Evolutionary conservation across 2,888 invertebrate genomes (phyloP), one percentile per base, ranked within the genome.

Genomic region (Aphodius granarius): DNA sequence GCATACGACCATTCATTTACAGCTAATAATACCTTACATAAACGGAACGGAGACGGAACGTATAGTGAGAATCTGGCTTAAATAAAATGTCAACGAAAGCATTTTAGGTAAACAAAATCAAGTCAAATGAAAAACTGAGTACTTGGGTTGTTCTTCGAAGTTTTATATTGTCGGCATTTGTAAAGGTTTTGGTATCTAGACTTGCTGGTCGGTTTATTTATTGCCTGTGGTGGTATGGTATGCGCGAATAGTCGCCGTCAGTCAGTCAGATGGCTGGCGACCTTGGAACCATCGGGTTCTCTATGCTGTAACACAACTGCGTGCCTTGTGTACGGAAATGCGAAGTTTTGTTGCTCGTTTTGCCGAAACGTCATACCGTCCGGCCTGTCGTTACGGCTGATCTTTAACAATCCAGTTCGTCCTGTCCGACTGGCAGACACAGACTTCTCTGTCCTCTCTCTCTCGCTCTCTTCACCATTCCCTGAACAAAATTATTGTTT

Each of bases 261-360:
- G 43, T 13, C 18, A 19, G 21, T 68, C 68, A 68, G 68, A 68
- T 68, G 68, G 68, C 20, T 6, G 68, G 20, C 20, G 68, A 68
- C 68, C 68, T 68, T 68, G 68, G 20, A 66, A 68, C 22, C 68
- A 0, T n/a, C 21, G 19, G 65, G 65, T 19, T 65, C 19, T 65
- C 22, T 68, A 21, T 68, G 68, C 68, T 22, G 43, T 43, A 43
- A 43, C 43, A 43, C 43, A 43, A 43, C 43, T 43, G 68, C 21
- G n/a, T 20, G 68, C 68, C 21, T 19, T 20, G 22, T 68, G 68
- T 68, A 21, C 21, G 21, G 20, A 21, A 21, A 68, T 20, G 21
- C 20, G 20, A 20, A 68, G n/a, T 68, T 22, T 68, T 68, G 20
- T 68, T 20, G 20, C 21, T 19, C 21, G 17, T 68, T 68, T 68